Evolutionary conservation across 2,888 invertebrate species (phyloP), one percentile per base, ranked within the genome.

Genomic region (Leistus spinibarbis): DNA sequence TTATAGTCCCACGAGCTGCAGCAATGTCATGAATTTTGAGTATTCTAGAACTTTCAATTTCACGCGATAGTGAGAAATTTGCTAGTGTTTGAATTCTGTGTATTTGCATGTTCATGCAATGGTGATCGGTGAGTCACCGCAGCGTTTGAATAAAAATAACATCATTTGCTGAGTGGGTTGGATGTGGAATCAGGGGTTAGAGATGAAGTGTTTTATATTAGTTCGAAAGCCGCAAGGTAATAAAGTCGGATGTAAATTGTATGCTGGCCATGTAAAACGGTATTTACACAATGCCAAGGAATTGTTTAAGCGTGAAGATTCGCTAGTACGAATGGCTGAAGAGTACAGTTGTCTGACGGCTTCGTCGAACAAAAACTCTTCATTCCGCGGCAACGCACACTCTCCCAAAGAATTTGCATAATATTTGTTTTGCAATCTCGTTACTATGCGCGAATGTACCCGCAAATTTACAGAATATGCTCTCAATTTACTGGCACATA

Each of bases 371-470:
- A 72, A 72, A 72, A 72, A 72, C 72, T 72, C 72, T 66, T 72
- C 66, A 72, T 66, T 71, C 56, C 66, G 13, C 40, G 40, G 40
- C n/a, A n/a, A n/a, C n/a, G n/a, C 13, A 13, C 40, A 40, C 57
- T 72, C 66, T 57, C 56, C 57, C 66, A 72, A 72, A 72, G 72
- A 72, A 72, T 72, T 72, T 66, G 72, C 72, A 72, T 72, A 72
- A 72, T 72, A 72, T 72, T 72, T 72, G 72, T 72, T 72, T 72
- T 72, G 72, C 72, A 72, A 72, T 72, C 72, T 66, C 62, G 72
- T 65, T 64, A 72, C 72, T 72, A 69, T 69, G 69, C 69, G 60
- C 69, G 17, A 60, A 56, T 69, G 60, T 53, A 17, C 24, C 13
- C 24, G 16, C 3, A 57, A 62, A 69, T 69, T 19, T 72, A 72